Percentiles rank a stretch among this genome's conserved stretches.
These are phyloP conservation scores for Ardeotis arabs DNA, from an alignment of 2,113 vertebrate species.

Conservation along the genomic window DNA sequence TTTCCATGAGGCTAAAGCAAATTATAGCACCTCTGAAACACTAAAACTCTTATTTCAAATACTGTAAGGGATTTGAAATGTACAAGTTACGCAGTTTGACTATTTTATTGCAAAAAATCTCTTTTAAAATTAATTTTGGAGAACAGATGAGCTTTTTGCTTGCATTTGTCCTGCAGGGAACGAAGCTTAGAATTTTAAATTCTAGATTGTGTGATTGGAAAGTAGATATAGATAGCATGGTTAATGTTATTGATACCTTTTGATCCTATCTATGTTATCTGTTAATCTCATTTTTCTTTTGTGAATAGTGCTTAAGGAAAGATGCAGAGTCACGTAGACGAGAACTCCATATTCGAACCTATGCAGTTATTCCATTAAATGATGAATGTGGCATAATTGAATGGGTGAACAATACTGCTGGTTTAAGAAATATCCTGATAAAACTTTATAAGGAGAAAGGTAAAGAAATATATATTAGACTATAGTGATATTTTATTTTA, in stretches of 20 bases:
- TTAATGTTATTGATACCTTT: background rate
- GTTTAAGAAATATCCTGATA: constrained; percentile 92
- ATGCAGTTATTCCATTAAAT: constrained; percentile 96
- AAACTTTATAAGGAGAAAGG: constrained; percentile 97
- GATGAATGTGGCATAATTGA: constrained; percentile 98
- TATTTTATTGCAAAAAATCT: background rate
- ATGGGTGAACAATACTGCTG: constrained; percentile 97
- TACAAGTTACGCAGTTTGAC: background rate
- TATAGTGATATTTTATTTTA: background rate
- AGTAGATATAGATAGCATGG: background rate
- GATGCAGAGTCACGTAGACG: constrained; percentile 93
- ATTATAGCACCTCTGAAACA: background rate
- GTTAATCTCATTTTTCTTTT: background rate
- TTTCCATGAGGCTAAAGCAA: background rate
- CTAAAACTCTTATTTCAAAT: background rate
- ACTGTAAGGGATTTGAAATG: background rate
- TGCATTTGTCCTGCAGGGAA: background rate
- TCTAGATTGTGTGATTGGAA: background rate
- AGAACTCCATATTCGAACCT: constrained; percentile 94
- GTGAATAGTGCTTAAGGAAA: constrained; percentile 90
- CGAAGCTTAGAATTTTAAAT: background rate
- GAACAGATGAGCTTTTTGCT: background rate
- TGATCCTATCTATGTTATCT: background rate
- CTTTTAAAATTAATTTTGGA: background rate
- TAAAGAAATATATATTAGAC: constrained; percentile 38